Base-by-base conservation (phyloP, 2,888 invertebrate species). In the Campoletis raptor region DNA sequence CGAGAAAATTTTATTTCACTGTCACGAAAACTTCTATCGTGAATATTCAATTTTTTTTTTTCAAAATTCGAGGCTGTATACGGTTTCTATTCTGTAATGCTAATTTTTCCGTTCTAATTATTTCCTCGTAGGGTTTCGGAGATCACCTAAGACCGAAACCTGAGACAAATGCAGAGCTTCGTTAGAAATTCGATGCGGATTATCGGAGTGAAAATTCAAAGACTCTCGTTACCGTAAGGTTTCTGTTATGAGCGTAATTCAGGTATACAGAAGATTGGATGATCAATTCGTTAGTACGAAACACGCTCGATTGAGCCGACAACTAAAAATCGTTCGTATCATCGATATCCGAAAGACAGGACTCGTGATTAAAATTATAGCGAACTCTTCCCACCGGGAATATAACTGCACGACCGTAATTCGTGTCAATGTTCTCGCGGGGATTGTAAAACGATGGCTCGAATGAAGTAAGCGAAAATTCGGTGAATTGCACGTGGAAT, bases 381-480 rank as follows among this genome's bases (percentile, higher is more conserved):
- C 12, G 57, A 57, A n/a, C 74, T 54, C 45, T 76, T 61, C 67
- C 74, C 74, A 21, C 3, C 8, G 67, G 74, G 24, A 30, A 74
- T 66, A 77, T 66, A 77, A 45, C 18, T 42, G 12, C n/a, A 37
- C 1, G 74, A 67, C 21, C 36, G 42, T 37, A 74, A 67, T 74
- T 67, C 74, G 69, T 36, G 76, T 61, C n/a, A 45, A 45, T 57
- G 36, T 45, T 61, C 77, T 61, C 82, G 37, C 18, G 77, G 57
- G 82, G 12, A 37, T 54, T 30, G 37, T 24, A 64, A 64, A 61
- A 30, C 24, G 30, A n/a, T 37, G 10, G 54, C 12, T 48, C 76
- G 61, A 77, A 82, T 61, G 82, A 82, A 45, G 57, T 69, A 45
- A 45, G 42, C 67, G 42, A 74, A 67, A 54, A 74, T 81, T 81